Conservation (phyloP, 2,113 vertebrate genomes). For the Xiphophorus maculatus region DNA sequence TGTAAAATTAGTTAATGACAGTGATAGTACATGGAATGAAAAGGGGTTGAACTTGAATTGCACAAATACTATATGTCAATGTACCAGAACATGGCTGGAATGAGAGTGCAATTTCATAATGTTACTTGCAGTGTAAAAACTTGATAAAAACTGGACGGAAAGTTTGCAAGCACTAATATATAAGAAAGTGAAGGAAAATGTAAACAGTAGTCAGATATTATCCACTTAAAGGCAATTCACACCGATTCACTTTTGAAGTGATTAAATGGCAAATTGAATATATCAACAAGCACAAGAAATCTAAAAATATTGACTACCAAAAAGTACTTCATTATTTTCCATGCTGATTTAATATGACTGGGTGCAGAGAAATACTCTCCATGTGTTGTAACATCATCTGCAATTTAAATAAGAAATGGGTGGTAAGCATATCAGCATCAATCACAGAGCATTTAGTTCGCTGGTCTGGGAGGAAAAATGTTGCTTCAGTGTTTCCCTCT, state of each 20-base stretch:
- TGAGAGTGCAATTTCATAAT: no score
- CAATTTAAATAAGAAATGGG: slow-evolving; percentile 62
- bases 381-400: slow-evolving; percentile 52
- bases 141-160: no score
- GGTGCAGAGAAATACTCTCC: slow-evolving; percentile 18
- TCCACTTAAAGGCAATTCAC: slow-evolving; percentile 1
- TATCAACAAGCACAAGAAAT: slow-evolving; percentile 55
- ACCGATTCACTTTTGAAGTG: slow-evolving; percentile 20
- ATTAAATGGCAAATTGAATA: slow-evolving; percentile 49
- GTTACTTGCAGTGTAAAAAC: no score
- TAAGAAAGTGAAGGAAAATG: no score
- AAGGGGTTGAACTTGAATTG: no score
- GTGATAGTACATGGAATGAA: no score
- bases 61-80: no score
- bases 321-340: slow-evolving; percentile 37
- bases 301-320: slow-evolving; percentile 16
- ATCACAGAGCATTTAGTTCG: slow-evolving; percentile 68
- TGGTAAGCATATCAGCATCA: slow-evolving; percentile 67
- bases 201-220: no score
- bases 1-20: no score
- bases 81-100: no score
- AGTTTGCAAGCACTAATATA: no score
- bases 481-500: slow-evolving; percentile 61
- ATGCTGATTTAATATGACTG: slow-evolving; percentile 41
- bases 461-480: slow-evolving; percentile 56